Conservation (phyloP, 2,888 invertebrate genomes). For the Autographa pulchrina region DNA sequence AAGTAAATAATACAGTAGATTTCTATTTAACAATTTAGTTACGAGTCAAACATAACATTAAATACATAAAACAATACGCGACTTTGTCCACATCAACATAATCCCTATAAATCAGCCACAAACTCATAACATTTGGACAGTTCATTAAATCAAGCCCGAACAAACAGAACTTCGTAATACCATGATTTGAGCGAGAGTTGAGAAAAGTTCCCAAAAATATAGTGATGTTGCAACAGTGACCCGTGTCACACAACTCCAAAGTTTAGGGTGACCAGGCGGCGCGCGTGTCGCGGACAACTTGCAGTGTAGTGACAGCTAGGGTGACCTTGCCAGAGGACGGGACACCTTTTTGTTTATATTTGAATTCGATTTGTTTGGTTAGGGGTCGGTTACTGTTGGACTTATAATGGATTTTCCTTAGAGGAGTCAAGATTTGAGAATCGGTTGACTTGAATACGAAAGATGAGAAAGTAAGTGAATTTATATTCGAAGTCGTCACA, state of each 20-base stretch:
- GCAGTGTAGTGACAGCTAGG: slow-evolving; percentile 5
- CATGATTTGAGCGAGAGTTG: not conserved
- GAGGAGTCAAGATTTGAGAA: not conserved
- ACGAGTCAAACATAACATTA: not conserved
- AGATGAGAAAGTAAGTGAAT: too few species aligned
- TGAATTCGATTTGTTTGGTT: slow-evolving; percentile 1
- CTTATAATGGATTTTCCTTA: not conserved
- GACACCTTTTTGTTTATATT: slow-evolving; percentile 17
- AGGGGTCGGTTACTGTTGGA: not conserved
- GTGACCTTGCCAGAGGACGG: not conserved
- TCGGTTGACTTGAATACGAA: not conserved
- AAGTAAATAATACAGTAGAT: too few species aligned
- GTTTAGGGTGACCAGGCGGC: not conserved
- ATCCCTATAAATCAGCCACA: not conserved
- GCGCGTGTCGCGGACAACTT: not conserved
- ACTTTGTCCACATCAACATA: slow-evolving; percentile 2
- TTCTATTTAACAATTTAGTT: not conserved
- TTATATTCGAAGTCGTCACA: too few species aligned
- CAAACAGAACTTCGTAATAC: slow-evolving; percentile 11
- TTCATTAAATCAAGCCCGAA: not conserved
- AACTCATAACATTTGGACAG: slow-evolving; percentile 4
- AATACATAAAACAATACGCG: not conserved
- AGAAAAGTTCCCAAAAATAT: slow-evolving; percentile 18
- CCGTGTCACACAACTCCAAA: slow-evolving; percentile 16
- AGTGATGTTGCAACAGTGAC: not conserved